Conservation (phyloP, 2,113 vertebrate genomes). For the Cyphomyrus plagiostoma region DNA sequence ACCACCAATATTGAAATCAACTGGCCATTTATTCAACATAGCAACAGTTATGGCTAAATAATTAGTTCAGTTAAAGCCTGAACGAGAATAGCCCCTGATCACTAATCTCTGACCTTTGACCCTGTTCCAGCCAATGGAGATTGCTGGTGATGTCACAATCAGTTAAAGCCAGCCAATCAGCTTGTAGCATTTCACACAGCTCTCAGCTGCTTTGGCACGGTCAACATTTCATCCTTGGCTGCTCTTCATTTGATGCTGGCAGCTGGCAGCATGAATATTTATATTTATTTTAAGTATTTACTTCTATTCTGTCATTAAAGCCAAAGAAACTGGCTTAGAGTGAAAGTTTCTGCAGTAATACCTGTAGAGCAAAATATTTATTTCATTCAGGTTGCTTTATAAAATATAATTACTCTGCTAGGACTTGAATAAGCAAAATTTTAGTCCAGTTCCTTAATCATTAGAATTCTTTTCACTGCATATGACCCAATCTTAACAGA, state of each 20-base stretch:
- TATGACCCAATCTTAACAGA: background rate
- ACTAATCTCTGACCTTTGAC: background rate
- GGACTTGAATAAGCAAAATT: background rate
- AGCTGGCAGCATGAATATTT: slow-evolving; percentile 6
- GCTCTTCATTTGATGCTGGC: background rate
- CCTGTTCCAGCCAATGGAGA: background rate
- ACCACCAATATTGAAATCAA: background rate
- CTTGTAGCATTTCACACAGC: background rate
- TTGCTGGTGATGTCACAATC: slow-evolving; percentile 10
- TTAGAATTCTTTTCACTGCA: background rate
- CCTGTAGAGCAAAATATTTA: background rate
- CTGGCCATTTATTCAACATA: background rate
- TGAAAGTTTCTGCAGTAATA: background rate
- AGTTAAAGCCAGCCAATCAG: background rate
- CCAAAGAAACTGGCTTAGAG: background rate
- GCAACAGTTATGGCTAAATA: background rate
- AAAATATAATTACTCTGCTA: background rate
- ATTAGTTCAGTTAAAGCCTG: background rate
- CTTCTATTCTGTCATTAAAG: background rate
- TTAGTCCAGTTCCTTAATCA: background rate
- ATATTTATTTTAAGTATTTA: background rate
- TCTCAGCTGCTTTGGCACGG: background rate
- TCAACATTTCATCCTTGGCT: slow-evolving; percentile 1
- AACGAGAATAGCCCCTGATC: background rate
- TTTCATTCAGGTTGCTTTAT: background rate